Evolutionary conservation across 2,797 vertebrate species (phyloP).

Genomic region (Clarias pachynema): DNA sequence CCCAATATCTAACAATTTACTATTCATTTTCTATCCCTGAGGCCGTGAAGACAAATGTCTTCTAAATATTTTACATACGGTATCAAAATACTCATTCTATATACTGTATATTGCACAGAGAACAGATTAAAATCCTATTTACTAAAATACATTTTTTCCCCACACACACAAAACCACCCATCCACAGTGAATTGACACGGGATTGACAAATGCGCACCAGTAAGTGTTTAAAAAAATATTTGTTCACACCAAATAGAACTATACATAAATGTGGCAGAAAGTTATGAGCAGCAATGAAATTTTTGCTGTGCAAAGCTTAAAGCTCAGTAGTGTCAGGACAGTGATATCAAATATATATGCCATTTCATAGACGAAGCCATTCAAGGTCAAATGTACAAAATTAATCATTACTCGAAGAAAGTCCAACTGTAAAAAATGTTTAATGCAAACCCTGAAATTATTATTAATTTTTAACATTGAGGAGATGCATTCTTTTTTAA

Average conservation of each 20-base stretch:
- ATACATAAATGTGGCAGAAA: neutral
- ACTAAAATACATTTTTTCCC: neutral
- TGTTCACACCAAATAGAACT: constrained; percentile 12
- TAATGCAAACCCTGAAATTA: neutral
- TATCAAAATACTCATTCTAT: neutral
- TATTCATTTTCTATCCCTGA: neutral
- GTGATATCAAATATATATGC: neutral
- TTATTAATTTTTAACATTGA: neutral
- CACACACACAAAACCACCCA: constrained; percentile 19
- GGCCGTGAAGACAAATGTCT: neutral
- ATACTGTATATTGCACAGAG: neutral
- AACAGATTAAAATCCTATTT: neutral
- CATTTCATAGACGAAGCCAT: neutral
- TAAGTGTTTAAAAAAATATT: constrained; percentile 1
- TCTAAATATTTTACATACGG: neutral
- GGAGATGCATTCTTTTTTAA: neutral
- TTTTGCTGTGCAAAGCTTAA: neutral
- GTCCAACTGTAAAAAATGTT: too few relatives aligned
- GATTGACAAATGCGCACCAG: constrained; percentile 24
- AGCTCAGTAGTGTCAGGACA: neutral
- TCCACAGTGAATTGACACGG: constrained; percentile 34
- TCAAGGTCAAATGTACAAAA: neutral
- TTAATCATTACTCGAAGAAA: neutral
- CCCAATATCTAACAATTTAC: neutral
- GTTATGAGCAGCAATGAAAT: neutral